Base-by-base conservation (phyloP, 2,888 invertebrate genomes). In the Eilema griseolum region DNA sequence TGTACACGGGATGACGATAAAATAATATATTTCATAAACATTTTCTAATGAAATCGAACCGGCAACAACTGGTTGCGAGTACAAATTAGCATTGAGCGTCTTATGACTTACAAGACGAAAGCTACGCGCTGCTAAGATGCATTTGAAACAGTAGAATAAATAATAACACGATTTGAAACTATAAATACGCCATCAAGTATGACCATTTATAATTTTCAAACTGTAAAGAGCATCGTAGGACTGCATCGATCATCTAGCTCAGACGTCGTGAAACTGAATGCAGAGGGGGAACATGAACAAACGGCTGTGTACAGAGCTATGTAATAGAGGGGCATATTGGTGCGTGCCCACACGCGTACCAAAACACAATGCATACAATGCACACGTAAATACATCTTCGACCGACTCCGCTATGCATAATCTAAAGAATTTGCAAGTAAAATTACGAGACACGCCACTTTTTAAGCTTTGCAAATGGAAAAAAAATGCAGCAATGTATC, bases 381-480 rank as follows among this genome's bases (percentile, higher is more conserved):
- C 89, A 92, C 89, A 89, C 90, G 89, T 90, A 91, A 92, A 92
- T 91, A 92, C 88, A 90, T 92, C 92, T 92, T 91, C 87, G 85
- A 88, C 86, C 87, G 88, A 86, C 90, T 89, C 86, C 88, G 89
- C 90, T 89, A 87, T 91, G 93, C 93, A 94, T 93, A 94, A 94
- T 93, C 90, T 90, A 88, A 78, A 81, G 74, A 88, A 94, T 95
- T 94, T 93, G 93, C 95, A 95, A 93, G 92, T 94, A 86, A 93
- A 93, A 93, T 93, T 84, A 87, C 86, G 87, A 88, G 88, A 88
- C 91, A 87, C 89, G 85, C 84, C 90, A 90, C 89, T 93, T 93
- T 92, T 93, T 93, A 88, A 91, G 88, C 89, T 89, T 90, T 86
- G 90, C 90, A 89, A 92, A 90, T 90, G 89, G 89, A 89, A 90